These are phyloP conservation scores for Brachyptera risi DNA, from an alignment of 2,888 invertebrate species.

Conservation along the genomic window DNA sequence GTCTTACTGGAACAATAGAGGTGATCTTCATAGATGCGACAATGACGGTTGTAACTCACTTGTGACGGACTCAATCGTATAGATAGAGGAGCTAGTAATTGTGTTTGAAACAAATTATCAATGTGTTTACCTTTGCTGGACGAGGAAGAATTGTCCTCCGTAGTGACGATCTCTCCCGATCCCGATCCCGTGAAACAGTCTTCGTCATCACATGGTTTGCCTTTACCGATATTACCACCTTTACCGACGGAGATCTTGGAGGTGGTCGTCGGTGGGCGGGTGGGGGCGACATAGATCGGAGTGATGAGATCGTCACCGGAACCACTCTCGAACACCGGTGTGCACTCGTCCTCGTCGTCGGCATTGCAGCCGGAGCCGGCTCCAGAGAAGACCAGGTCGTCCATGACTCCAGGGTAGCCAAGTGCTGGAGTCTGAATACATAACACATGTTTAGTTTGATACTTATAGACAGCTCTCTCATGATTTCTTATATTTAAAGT, in stretches of 20 bases:
- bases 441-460: no score
- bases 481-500: no score
- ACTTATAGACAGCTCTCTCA: no score
- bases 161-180: conserved; percentile 68
- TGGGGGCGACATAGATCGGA: conserved; percentile 84
- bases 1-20: no score
- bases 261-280: conserved; percentile 55
- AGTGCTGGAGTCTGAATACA: conserved; percentile 81
- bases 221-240: conserved; percentile 46
- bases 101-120: no score
- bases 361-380: conserved; percentile 87
- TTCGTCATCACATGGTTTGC: conserved; percentile 71
- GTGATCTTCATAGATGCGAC: no score
- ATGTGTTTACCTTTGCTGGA: conserved; percentile 48
- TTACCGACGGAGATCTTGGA: conserved; percentile 35
- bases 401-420: conserved; percentile 71
- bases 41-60: no score
- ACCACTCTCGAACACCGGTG: conserved; percentile 74
- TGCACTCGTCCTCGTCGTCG: conserved; percentile 86
- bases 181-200: conserved; percentile 77
- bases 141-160: conserved; percentile 51
- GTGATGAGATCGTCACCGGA: conserved; percentile 85
- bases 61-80: no score
- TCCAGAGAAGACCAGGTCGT: conserved; percentile 89
- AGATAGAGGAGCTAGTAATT: no score